A percentile compares a stretch with the other conserved stretches of the same genome.
Conservation (phyloP, 2,888 invertebrate genomes). For the Pseudeuparius sepicola region DNA sequence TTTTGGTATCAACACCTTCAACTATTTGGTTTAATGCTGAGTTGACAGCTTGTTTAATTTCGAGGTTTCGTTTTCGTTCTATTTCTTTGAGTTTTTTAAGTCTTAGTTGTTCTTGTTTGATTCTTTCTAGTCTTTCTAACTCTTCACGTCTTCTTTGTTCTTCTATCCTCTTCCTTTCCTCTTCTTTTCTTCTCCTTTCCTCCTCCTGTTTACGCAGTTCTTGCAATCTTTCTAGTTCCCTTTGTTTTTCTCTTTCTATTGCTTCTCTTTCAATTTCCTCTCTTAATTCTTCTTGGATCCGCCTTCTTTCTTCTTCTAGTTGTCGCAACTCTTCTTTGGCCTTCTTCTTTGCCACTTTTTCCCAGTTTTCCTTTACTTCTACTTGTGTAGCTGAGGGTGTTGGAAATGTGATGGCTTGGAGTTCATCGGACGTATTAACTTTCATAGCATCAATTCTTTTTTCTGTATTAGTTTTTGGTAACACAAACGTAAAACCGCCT, state of each 20-base stretch:
- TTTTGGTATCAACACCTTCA: conserved; percentile 33
- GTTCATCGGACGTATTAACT: background rate
- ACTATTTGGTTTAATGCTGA: conserved; percentile 32
- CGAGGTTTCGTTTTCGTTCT: conserved; percentile 19
- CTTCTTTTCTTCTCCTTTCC: conserved; percentile 20
- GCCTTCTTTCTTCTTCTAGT: conserved; percentile 19
- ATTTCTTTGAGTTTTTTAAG: conserved; percentile 20
- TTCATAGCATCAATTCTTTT: background rate
- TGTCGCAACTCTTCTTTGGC: conserved; percentile 12
- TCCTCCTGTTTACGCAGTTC: no score
- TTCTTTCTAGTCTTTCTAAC: conserved; percentile 24
- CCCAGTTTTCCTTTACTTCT: conserved; percentile 3
- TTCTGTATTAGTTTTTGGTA: no score
- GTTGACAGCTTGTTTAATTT: conserved; percentile 29
- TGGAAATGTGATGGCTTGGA: no score
- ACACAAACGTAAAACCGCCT: conserved; percentile 23
- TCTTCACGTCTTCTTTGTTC: conserved; percentile 22
- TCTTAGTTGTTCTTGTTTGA: conserved; percentile 22
- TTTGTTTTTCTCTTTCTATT: conserved; percentile 19
- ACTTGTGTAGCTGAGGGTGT: background rate
- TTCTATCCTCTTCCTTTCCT: conserved; percentile 19
- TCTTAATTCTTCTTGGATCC: conserved; percentile 17
- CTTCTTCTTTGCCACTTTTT: conserved; percentile 9
- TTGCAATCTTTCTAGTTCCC: conserved; percentile 13
- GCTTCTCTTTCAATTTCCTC: conserved; percentile 17